These are phyloP conservation scores for Apeltes quadracus DNA, from an alignment of 2,113 vertebrate genomes.

Conservation along the genomic window DNA sequence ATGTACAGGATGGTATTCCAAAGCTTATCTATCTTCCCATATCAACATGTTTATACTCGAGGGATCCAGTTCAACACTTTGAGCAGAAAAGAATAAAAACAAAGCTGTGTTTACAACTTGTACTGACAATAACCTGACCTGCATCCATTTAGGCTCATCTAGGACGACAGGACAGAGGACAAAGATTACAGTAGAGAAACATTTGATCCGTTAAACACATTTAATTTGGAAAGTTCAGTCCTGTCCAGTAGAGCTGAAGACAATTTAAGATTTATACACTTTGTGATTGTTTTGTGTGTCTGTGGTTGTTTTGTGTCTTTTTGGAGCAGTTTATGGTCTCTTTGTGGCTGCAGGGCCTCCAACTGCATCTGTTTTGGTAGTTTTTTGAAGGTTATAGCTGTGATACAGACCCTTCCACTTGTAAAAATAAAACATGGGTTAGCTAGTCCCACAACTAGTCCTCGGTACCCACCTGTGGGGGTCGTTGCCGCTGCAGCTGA, in stretches of 20 bases:
- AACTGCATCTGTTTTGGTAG: neutral
- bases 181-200: neutral
- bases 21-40: neutral
- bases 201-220: neutral
- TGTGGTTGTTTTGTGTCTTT: neutral
- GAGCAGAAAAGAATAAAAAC: neutral
- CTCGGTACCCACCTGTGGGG: neutral
- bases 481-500: neutral
- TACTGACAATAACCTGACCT: neutral
- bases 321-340: neutral
- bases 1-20: too few relatives aligned
- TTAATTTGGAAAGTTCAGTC: neutral
- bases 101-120: neutral
- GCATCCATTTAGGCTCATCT: neutral
- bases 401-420: neutral
- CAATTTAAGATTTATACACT: neutral
- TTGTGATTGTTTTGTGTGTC: neutral
- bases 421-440: neutral
- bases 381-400: neutral
- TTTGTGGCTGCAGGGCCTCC: neutral
- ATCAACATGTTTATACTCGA: neutral
- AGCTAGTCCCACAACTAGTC: neutral
- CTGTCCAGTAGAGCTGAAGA: neutral
- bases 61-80: neutral
- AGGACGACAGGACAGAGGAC: neutral